Evolutionary conservation across 2,113 vertebrate species (phyloP).

Genomic region (Stictonetta naevosa): DNA sequence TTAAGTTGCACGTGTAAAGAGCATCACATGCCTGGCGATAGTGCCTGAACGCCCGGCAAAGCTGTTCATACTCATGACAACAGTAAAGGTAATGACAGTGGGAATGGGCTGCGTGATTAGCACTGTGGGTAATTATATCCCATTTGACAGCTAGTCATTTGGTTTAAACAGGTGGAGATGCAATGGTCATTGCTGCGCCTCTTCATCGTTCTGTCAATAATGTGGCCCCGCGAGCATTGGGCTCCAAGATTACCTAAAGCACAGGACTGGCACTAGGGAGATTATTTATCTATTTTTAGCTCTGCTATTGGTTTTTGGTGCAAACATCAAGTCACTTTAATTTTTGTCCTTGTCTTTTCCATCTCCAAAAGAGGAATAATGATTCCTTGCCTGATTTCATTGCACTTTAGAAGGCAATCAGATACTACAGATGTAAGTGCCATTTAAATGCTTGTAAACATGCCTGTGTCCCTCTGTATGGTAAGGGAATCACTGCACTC

Average conservation of each 20-base stretch:
- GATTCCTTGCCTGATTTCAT: not conserved
- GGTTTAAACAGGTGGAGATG: not conserved
- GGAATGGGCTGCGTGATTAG: not conserved
- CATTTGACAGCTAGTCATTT: not conserved
- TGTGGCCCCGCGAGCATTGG: not conserved
- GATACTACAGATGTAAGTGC: not conserved
- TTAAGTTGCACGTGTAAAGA: not conserved
- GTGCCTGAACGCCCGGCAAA: not conserved
- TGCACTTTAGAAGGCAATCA: constrained; percentile 21
- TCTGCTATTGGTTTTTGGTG: not conserved
- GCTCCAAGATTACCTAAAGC: not conserved
- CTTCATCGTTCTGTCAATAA: not conserved
- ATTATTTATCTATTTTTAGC: not conserved
- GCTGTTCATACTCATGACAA: not conserved
- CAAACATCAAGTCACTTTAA: not conserved
- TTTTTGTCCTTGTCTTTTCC: not conserved
- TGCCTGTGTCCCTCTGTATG: not conserved
- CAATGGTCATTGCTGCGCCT: not conserved
- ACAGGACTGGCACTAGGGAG: not conserved
- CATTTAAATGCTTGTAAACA: not conserved
- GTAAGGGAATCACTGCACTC: not conserved
- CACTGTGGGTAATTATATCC: not conserved
- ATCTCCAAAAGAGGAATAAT: not conserved
- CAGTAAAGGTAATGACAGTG: not conserved
- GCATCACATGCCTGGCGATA: not conserved